Base-by-base conservation (phyloP, 2,888 invertebrate species). In the Noctua comes region DNA sequence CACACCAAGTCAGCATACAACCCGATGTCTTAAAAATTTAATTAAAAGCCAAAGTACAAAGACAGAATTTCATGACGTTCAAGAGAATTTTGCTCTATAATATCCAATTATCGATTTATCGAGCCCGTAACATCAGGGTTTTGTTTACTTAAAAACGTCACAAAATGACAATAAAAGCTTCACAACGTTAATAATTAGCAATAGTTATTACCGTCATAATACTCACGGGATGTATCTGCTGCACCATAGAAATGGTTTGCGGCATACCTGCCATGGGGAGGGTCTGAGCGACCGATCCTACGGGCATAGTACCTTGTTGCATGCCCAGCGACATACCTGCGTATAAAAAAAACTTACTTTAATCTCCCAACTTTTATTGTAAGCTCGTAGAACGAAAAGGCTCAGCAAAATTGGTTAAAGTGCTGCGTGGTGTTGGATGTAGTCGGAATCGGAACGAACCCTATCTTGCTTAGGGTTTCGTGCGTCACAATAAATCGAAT, bases 301-400 rank as follows among this genome's bases (percentile, higher is more conserved):
- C 98, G 0, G 98, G 98, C 96, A 98, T 96, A 0, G 97, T 97
- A 0, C 97, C 97, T 77, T 97, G 96, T 71, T 96, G 97, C 93
- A 97, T 96, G 13, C 97, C 97, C 85, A 98, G 94, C 1, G 97
- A 96, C 97, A 98, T 97, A 43, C 97, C 97, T 97, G 92, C 36
- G 27, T 87, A 77, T 4, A 54, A 70, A 8, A 8, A 6, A 70
- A 8, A 21, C n/a, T 11, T 18, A 1, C 6, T 27, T 83, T 11
- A 62, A 68, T 70, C 27, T 46, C n/a, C 27, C 18, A 31, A n/a
- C 1, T 16, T 43, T 13, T 40, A n/a, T 31, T n/a, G 16, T 16
- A 21, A 31, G 21, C 21, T 64, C 21, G 36, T 3, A 24, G 21
- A 75, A 74, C 8, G 48, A 82, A 66, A 31, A 66, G 16, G 16